Evolutionary conservation across 2,797 vertebrate genomes (phyloP).

Genomic region (Mionectes olivaceus): DNA sequence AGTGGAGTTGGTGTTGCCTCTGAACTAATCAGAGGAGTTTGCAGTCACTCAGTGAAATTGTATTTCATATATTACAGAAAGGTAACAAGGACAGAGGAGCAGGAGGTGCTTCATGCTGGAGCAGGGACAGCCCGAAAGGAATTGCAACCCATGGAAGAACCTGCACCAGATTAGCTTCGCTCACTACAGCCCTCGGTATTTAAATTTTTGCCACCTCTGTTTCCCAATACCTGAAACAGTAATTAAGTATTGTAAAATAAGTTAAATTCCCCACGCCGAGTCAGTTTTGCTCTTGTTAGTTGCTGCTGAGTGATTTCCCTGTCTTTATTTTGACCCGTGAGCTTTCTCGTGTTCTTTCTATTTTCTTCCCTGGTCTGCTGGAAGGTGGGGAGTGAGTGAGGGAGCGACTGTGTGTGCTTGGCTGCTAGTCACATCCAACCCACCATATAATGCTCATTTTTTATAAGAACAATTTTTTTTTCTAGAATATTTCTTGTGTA

Average conservation of each 20-base stretch:
- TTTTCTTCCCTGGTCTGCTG: neutral
- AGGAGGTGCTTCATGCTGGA: neutral
- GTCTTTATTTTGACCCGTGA: neutral
- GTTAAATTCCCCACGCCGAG: neutral
- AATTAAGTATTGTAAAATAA: neutral
- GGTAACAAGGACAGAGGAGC: neutral
- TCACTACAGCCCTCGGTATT: neutral
- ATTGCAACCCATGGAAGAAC: neutral
- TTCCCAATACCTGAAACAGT: fast-evolving
- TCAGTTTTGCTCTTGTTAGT: neutral
- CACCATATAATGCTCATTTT: neutral
- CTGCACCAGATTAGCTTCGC: fast-evolving
- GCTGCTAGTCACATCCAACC: neutral
- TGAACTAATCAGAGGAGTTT: neutral
- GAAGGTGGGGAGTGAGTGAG: neutral
- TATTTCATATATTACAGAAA: neutral
- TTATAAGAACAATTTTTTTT: neutral
- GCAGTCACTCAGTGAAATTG: neutral
- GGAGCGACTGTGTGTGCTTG: neutral
- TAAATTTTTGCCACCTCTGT: neutral
- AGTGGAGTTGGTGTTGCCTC: neutral
- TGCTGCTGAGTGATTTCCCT: neutral
- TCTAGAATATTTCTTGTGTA: neutral
- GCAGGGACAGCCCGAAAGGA: neutral
- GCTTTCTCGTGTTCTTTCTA: neutral